Conservation (phyloP, 30 jellyfish, hydroid and myxozoan genomes). For the Hydractinia echinata region DNA sequence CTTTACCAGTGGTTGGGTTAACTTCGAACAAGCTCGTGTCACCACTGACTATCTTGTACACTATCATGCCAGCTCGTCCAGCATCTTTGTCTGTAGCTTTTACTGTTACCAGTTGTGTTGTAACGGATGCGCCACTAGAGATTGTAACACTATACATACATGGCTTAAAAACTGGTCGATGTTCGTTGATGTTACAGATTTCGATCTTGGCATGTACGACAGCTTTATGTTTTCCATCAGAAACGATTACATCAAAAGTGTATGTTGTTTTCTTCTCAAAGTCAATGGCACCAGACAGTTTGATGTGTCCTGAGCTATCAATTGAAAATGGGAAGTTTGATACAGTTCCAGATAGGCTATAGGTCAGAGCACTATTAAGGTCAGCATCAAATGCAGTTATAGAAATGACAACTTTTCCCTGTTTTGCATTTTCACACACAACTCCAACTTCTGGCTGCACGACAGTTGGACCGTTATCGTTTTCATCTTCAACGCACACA, state of each 20-base stretch:
- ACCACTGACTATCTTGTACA: constrained; percentile 50
- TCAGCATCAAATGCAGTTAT: constrained; percentile 69
- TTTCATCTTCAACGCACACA: constrained; percentile 48
- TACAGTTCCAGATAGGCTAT: background rate
- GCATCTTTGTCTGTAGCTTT: constrained; percentile 58
- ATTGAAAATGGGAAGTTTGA: background rate
- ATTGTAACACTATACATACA: background rate
- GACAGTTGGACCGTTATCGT: constrained; percentile 66
- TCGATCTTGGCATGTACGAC: background rate
- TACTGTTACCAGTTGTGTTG: constrained; percentile 30
- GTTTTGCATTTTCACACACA: constrained; percentile 35
- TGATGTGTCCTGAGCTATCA: background rate
- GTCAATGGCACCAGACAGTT: constrained; percentile 10
- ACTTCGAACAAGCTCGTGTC: constrained; percentile 45
- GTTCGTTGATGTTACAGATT: constrained; percentile 20
- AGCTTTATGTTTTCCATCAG: background rate
- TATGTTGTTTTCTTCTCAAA: background rate
- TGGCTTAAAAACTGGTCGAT: background rate
- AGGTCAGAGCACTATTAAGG: background rate
- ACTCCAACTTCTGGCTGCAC: constrained; percentile 13
- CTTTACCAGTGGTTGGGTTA: constrained; percentile 2
- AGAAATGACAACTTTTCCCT: constrained; percentile 23
- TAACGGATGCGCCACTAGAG: background rate
- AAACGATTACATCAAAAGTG: background rate
- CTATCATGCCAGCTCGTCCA: constrained; percentile 47